These are phyloP conservation scores for Poeciliopsis paucimaculata DNA, from an alignment of 2,797 vertebrate genomes.

Conservation along the genomic window DNA sequence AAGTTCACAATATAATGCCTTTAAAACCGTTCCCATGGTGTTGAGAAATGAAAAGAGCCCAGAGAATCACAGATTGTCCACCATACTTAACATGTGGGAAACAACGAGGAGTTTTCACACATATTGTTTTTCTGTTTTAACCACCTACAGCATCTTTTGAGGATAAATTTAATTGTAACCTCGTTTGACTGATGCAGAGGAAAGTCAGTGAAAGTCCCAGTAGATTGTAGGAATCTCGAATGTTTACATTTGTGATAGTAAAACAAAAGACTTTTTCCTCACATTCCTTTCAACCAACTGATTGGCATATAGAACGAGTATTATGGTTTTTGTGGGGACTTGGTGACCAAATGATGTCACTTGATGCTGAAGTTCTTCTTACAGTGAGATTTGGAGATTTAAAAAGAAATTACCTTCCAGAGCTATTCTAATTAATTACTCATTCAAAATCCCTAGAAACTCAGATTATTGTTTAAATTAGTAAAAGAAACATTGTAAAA, in stretches of 20 bases:
- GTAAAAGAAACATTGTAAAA: not conserved
- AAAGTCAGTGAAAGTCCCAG: not conserved
- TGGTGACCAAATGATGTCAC: not conserved
- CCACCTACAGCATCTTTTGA: not conserved
- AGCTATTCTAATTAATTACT: not conserved
- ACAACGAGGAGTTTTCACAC: not conserved
- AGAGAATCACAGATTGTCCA: not conserved
- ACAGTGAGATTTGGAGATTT: not conserved
- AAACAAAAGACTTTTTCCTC: not conserved
- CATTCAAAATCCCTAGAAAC: not conserved
- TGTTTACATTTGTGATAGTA: not conserved
- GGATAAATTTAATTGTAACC: not conserved
- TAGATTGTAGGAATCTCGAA: not conserved
- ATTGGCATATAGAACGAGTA: not conserved
- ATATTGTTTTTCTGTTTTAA: not conserved
- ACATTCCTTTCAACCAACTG: not conserved
- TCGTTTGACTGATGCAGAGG: not conserved
- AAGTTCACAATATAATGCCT: not conserved
- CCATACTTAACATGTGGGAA: not conserved
- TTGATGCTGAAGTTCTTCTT: not conserved
- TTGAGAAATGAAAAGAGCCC: not conserved
- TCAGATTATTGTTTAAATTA: not conserved
- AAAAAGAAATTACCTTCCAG: not conserved
- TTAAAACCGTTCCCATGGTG: not conserved
- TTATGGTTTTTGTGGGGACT: not conserved